phyloP scores from a whole-genome alignment of 1,140 invertebrate genomes.

The Drosophila ambigua region DNA sequence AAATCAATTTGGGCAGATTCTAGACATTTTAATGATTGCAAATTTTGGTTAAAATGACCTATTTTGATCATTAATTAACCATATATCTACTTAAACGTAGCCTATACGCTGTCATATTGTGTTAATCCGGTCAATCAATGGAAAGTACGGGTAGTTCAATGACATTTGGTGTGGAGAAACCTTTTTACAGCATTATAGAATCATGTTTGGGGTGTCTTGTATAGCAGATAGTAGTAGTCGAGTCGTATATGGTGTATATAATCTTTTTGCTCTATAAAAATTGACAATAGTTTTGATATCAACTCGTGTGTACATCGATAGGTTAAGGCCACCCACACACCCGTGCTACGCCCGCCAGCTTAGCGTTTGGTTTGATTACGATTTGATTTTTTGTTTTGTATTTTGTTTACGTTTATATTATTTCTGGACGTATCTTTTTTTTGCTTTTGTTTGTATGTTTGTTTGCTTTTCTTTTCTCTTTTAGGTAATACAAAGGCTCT shows the following conservation, averaged over 20 bases:
- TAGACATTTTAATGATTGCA: neutral
- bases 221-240: constrained; percentile 23
- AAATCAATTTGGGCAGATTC: neutral
- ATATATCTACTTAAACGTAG: no score
- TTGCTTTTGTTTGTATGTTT: constrained; percentile 19
- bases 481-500: constrained; percentile 23
- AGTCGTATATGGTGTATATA: constrained; percentile 17
- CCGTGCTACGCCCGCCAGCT: constrained; percentile 43
- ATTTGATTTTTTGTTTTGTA: constrained; percentile 1
- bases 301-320: constrained; percentile 52
- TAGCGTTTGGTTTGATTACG: constrained; percentile 37
- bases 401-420: neutral
- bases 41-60: no score
- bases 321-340: constrained; percentile 20
- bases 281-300: constrained; percentile 74
- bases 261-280: constrained; percentile 45
- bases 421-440: constrained; percentile 57
- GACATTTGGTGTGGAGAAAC: constrained; percentile 19
- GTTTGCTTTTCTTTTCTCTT: constrained; percentile 26
- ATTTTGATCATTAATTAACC: no score
- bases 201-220: constrained; percentile 6
- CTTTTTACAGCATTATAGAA: constrained; percentile 21
- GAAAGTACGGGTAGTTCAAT: no score
- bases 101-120: no score
- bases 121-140: no score